Evolutionary conservation across 2,113 vertebrate species (phyloP), one percentile per base, ranked within the genome.

Genomic region (Coturnix japonica): DNA sequence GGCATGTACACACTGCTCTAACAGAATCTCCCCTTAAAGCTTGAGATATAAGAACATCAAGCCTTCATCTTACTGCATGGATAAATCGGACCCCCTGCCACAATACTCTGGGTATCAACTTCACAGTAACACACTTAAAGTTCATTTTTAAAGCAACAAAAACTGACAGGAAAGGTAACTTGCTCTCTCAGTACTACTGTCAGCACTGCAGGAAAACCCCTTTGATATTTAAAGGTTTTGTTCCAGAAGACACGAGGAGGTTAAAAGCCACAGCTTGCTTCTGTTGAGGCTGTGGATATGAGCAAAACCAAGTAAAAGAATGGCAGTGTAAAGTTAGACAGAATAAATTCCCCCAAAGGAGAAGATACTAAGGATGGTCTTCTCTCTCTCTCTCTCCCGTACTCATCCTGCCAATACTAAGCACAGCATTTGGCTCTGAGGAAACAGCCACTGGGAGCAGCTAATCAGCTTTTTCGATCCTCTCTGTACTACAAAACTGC

Each of bases 51-150:
- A 85, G 35, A 53, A 53, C 64, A 26, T 31, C 30, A 82, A 83
- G 61, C 74, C 35, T 89, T 89, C 71, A 74, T 66, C 91, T 85
- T 75, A 60, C 63, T 76, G 78, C 60, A 85, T 20, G 47, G 88
- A 16, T 77, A 91, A 75, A 86, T 81, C 76, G 1, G 2, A 94
- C 78, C 71, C 86, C 54, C 85, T 89, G 17, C 10, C 85, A 87
- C 26, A 80, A 85, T 20, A 95, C 83, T 73, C n/a, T 30, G 61
- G 70, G n/a, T 71, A 94, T 95, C 83, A 73, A 83, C 86, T 97
- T 97, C 97, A 97, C 97, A 97, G 96, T 94, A 87, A 89, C 53
- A 56, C 83, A 66, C 31, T 47, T 64, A 26, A 53, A 87, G 41
- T 43, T 44, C 39, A 75, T 73, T 80, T 91, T 90, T 81, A 76